A percentile compares a stretch with the other conserved stretches of the same genome.
phyloP scores from a whole-genome alignment of 2,888 invertebrate species.

The Eupelmus urozonus region DNA sequence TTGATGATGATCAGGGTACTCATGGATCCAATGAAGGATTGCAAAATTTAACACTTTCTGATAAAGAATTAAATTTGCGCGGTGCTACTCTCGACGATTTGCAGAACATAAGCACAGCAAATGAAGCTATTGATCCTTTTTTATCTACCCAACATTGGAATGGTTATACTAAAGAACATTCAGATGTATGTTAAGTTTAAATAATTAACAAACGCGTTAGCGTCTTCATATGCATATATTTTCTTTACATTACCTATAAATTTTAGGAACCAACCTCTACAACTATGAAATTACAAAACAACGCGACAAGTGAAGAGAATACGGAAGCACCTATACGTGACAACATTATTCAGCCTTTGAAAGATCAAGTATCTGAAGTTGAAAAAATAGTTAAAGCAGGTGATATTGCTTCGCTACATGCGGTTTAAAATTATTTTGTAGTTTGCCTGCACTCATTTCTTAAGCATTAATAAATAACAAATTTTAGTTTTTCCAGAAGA shows the following conservation, averaged over 20 bases:
- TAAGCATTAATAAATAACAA: constrained; percentile 56
- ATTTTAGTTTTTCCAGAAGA: constrained; percentile 85
- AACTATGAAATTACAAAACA: constrained; percentile 60
- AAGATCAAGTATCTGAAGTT: constrained; percentile 79
- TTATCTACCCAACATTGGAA: constrained; percentile 72
- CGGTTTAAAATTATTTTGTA: no score
- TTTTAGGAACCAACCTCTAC: constrained; percentile 52
- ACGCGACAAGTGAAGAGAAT: constrained; percentile 64
- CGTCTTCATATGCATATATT: background rate
- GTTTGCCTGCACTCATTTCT: background rate
- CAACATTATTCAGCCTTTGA: constrained; percentile 71
- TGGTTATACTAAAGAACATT: constrained; percentile 62
- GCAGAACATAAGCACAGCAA: constrained; percentile 68
- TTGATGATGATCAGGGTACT: constrained; percentile 80
- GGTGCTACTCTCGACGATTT: constrained; percentile 74
- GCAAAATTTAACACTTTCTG: constrained; percentile 72
- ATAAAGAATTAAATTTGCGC: constrained; percentile 76
- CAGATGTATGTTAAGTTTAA: constrained; percentile 22
- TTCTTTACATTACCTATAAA: no score
- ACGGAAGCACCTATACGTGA: constrained; percentile 64
- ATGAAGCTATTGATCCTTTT: constrained; percentile 68
- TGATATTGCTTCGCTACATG: constrained; percentile 63
- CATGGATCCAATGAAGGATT: constrained; percentile 76
- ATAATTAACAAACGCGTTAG: background rate
- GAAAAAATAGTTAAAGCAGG: constrained; percentile 82